Evolutionary conservation across 2,113 vertebrate genomes (phyloP), one percentile per base, ranked within the genome.

Genomic region (Rynchops niger): DNA sequence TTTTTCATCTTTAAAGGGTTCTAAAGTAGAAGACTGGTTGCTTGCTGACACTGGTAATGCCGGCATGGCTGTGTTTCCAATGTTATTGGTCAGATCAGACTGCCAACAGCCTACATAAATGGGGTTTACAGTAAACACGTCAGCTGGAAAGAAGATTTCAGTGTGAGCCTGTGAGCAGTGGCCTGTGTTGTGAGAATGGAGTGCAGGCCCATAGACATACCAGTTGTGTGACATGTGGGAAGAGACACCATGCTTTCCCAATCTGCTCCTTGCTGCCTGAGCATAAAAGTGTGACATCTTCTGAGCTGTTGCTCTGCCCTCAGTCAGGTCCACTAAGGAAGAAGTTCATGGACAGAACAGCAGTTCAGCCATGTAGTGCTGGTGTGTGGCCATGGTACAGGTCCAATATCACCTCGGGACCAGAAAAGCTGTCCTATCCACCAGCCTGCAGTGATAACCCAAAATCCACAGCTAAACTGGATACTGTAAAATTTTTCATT

Each of bases 91-190:
- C 49, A 78, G 26, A 50, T 61, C 21, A 90, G 73, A 8, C 32
- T 63, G 12, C 2, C 53, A 87, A 38, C 6, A 20, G 15, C 16
- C 22, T 2, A 1, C 11, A 56, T 8, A 38, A 78, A 65, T 38
- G 17, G 22, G 49, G 19, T 42, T 90, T 65, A 19, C 15, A 55
- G 45, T 55, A 47, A 78, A 55, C 6, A 55, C n/a, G 18, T 58
- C 16, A 38, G 14, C 29, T 84, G n/a, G 20, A 67, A 88, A 42
- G 25, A 71, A 73, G 12, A 49, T 50, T 22, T 77, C 6, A 9
- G 2, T 38, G 14, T 17, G 20, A 29, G 58, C 12, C 27, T 0
- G 0, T 59, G 52, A 79, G 13, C 7, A 83, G 12, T 23, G 53
- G 27, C 2, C 12, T 43, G 9, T 17, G 9, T 13, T 69, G 26